Evolutionary conservation across 2,113 vertebrate species (phyloP).

Genomic region (Carassius auratus): DNA sequence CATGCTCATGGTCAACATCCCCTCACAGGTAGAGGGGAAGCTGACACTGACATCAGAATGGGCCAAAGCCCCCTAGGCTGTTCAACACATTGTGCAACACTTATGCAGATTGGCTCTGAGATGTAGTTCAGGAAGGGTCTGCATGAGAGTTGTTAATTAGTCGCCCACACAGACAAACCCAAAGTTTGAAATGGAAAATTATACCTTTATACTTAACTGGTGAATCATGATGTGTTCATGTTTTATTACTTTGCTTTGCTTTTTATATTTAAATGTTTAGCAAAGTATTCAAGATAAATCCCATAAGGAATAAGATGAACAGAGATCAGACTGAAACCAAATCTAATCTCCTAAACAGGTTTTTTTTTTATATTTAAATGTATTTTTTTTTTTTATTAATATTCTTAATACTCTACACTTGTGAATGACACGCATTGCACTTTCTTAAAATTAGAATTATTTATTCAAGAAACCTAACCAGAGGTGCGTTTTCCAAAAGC

Average conservation of each 20-base stretch:
- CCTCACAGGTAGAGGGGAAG: conserved; percentile 35
- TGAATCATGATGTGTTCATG: neutral
- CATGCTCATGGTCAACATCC: conserved; percentile 33
- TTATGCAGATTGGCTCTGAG: conserved; percentile 36
- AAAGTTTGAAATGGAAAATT: neutral
- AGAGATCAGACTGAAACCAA: neutral
- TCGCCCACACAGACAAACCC: conserved; percentile 27
- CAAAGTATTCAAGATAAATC: neutral
- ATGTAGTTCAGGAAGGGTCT: conserved; percentile 43
- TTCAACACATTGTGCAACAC: conserved; percentile 27
- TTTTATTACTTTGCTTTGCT: neutral
- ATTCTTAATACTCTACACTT: no score
- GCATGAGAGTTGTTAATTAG: conserved; percentile 35
- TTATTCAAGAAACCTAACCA: no score
- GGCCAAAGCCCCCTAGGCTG: conserved; percentile 29
- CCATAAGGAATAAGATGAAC: neutral
- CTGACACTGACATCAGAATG: conserved; percentile 28
- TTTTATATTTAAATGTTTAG: neutral
- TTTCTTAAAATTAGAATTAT: no score
- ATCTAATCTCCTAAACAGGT: neutral
- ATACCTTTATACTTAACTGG: neutral
- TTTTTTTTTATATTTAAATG: no score
- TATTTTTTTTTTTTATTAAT: no score
- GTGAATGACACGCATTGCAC: no score
- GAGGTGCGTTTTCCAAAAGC: no score